Conservation (phyloP, 1,140 invertebrate genomes). For the Bombus pyrosoma region DNA sequence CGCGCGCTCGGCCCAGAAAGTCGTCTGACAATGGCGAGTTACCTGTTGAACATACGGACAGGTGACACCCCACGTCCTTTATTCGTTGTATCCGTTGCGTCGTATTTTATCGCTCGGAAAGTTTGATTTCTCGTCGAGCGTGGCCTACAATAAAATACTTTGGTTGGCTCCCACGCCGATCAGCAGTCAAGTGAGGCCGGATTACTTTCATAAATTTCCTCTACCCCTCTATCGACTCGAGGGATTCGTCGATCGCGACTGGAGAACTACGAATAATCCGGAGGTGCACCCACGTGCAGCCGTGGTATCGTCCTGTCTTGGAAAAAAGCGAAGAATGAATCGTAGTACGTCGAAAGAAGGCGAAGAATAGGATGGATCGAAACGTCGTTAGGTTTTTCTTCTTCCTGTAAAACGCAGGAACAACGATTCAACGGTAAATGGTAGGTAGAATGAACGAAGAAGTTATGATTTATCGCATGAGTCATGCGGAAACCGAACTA, state of each 20-base stretch:
- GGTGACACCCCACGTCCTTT: slow-evolving; percentile 77
- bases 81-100: slow-evolving; percentile 72
- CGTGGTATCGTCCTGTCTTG: neutral
- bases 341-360: neutral
- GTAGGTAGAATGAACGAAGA: too few relatives aligned
- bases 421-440: too few relatives aligned
- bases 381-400: neutral
- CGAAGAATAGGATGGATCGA: neutral
- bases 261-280: neutral
- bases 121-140: slow-evolving; percentile 31
- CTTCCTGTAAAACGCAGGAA: neutral
- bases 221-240: neutral
- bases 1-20: slow-evolving; percentile 36
- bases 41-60: slow-evolving; percentile 80
- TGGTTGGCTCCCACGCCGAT: slow-evolving; percentile 80
- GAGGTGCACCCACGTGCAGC: neutral
- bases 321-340: neutral
- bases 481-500: too few relatives aligned
- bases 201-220: slow-evolving; percentile 17
- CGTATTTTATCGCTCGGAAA: slow-evolving; percentile 66
- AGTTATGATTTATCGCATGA: too few relatives aligned
- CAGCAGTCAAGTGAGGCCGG: slow-evolving; percentile 63
- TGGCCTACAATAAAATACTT: slow-evolving; percentile 67
- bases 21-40: slow-evolving; percentile 72
- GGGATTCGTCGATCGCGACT: neutral